phyloP scores from a whole-genome alignment of 2,888 invertebrate genomes.

The Agriopis leucophaearia region DNA sequence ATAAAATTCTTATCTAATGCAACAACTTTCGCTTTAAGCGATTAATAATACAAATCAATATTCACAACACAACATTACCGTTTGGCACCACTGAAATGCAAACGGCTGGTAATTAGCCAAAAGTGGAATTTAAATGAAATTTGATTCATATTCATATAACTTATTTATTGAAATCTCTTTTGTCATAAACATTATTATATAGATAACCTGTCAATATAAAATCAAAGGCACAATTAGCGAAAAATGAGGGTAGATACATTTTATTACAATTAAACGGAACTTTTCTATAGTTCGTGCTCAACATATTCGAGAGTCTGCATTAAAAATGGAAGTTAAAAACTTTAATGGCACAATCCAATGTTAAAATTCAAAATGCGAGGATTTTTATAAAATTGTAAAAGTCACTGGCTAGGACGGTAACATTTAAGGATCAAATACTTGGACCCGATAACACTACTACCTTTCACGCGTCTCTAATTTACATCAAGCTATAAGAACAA shows the following conservation, averaged over 20 bases:
- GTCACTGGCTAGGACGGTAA: slow-evolving; percentile 79
- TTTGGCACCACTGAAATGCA: slow-evolving; percentile 67
- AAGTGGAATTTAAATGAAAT: slow-evolving; percentile 6
- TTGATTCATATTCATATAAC: neutral
- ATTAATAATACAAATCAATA: slow-evolving; percentile 51
- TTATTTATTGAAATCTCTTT: slow-evolving; percentile 10
- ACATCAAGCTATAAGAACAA: slow-evolving; percentile 72
- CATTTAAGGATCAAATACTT: slow-evolving; percentile 55
- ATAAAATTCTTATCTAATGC: slow-evolving; percentile 61
- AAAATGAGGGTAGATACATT: neutral
- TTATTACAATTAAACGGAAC: slow-evolving; percentile 25
- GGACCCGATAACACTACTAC: slow-evolving; percentile 61
- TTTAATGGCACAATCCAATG: slow-evolving; percentile 53
- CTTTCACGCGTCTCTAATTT: slow-evolving; percentile 67
- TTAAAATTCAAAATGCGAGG: slow-evolving; percentile 28
- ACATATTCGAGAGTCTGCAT: slow-evolving; percentile 54
- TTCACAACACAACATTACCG: slow-evolving; percentile 69
- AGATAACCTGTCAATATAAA: neutral
- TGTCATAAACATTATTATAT: neutral
- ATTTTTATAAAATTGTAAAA: slow-evolving; percentile 44
- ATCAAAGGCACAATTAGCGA: neutral
- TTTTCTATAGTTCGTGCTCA: slow-evolving; percentile 17
- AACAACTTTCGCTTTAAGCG: slow-evolving; percentile 74
- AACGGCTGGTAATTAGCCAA: slow-evolving; percentile 41
- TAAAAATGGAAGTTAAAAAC: slow-evolving; percentile 46